A percentile compares a stretch with the other conserved stretches of the same genome.
These are phyloP conservation scores for Meleagris gallopavo DNA, from an alignment of 2,113 vertebrate species.

Conservation along the genomic window DNA sequence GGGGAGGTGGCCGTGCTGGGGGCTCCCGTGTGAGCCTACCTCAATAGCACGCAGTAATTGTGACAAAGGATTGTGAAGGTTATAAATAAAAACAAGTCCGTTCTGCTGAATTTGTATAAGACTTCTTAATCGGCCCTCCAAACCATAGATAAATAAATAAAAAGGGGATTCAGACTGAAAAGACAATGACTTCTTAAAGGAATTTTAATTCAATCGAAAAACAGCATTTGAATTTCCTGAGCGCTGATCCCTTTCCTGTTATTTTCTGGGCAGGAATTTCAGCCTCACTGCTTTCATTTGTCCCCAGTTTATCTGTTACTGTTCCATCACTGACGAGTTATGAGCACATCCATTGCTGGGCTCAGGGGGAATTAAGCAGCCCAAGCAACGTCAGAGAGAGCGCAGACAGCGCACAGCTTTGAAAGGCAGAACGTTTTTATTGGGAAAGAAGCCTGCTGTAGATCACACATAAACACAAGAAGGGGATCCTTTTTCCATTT, in stretches of 20 bases:
- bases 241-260: neutral
- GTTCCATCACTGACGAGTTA: neutral
- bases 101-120: neutral
- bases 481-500: neutral
- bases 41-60: too few relatives aligned
- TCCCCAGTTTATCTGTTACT: neutral
- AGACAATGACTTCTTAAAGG: neutral
- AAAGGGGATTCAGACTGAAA: accelerated
- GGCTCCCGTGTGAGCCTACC: too few relatives aligned
- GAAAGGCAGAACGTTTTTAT: conserved; percentile 55
- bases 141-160: neutral
- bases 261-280: neutral
- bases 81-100: neutral
- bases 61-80: neutral
- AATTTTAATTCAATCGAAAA: neutral
- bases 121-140: neutral
- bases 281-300: neutral
- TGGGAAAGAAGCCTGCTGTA: conserved; percentile 10
- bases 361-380: neutral
- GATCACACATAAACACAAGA: conserved; percentile 67
- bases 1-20: too few relatives aligned
- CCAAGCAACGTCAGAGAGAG: accelerated
- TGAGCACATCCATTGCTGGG: accelerated
- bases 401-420: neutral
- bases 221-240: neutral